These are phyloP conservation scores for Drosophila ercepeae DNA, from an alignment of 1,140 invertebrate species.

Conservation along the genomic window DNA sequence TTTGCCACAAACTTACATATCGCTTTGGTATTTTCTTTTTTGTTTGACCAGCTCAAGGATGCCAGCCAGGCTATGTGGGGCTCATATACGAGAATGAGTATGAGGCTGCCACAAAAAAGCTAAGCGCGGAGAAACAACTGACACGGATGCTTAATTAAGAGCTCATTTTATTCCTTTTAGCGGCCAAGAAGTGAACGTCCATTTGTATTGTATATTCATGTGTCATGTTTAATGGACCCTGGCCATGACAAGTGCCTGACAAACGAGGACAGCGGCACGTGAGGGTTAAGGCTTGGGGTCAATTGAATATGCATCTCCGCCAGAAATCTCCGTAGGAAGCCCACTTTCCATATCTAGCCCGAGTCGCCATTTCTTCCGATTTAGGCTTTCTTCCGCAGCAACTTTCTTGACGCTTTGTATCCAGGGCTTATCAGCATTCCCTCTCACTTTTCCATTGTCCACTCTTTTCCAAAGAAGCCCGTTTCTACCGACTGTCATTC, in stretches of 20 bases:
- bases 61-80: constrained; percentile 16
- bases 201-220: constrained; percentile 34
- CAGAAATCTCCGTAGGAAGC: constrained; percentile 1
- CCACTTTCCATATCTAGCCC: constrained; percentile 6
- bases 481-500: constrained; percentile 30
- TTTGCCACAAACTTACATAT: constrained; percentile 63
- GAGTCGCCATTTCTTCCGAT: constrained; percentile 15
- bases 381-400: constrained; percentile 15
- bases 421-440: constrained; percentile 24
- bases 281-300: constrained; percentile 21
- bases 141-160: constrained; percentile 78
- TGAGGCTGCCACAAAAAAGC: constrained; percentile 3
- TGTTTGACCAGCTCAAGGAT: constrained; percentile 52
- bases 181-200: constrained; percentile 51
- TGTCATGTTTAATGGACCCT: constrained; percentile 33
- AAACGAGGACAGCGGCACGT: constrained; percentile 23
- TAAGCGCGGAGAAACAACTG: constrained; percentile 46
- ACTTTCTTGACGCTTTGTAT: constrained; percentile 35
- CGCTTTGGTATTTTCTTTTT: constrained; percentile 32
- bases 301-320: constrained; percentile 31
- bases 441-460: constrained; percentile 60
- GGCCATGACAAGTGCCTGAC: constrained; percentile 37
- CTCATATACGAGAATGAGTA: neutral
- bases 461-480: constrained; percentile 13
- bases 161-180: constrained; percentile 51